Evolutionary conservation across 2,797 vertebrate species (phyloP), one percentile per base, ranked within the genome.

Genomic region (Scomberomorus guttatus): DNA sequence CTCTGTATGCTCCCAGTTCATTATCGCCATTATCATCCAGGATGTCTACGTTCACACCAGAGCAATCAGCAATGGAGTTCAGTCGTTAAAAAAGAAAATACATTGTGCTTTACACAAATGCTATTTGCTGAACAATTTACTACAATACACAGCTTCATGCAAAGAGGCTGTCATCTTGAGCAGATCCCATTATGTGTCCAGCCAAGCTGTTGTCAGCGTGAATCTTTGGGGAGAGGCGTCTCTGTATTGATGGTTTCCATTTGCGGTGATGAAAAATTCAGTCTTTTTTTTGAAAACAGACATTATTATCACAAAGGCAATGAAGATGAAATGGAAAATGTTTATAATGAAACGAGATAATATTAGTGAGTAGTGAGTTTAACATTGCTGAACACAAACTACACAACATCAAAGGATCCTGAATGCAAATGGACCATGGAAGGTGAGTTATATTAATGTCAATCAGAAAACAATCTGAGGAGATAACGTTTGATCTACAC

Each of bases 21-120:
- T 91, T 87, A 92, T 88, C 67, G 42, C 73, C 77, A 80, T 75
- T 79, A 88, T 90, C 76, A 76, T 89, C 78, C 63, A 57, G 70
- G 54, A 76, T 75, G 68, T 73, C 79, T 80, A 32, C 44, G 18
- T 74, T 84, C 48, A 69, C 85, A 68, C 58, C 57, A 71, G 64
- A 60, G 77, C 82, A 82, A 69, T 75, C 75, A 72, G 63, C 75
- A 60, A 50, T 25, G 9, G 56, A 66, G 66, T 46, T 68, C 48
- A 80, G 44, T 58, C 72, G 65, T 71, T 77, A 78, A 83, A 82
- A 72, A 39, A 48, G 1, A 48, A 48, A 48, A 18, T 8, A 62
- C 69, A 76, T 61, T 78, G 66, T 70, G 67, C 52, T 70, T 67
- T 59, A 77, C 63, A 80, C 73, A 71, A 77, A 67, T 20, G 63